Evolutionary conservation across 2,797 vertebrate species (phyloP).

Genomic region (Syngnathus acus): DNA sequence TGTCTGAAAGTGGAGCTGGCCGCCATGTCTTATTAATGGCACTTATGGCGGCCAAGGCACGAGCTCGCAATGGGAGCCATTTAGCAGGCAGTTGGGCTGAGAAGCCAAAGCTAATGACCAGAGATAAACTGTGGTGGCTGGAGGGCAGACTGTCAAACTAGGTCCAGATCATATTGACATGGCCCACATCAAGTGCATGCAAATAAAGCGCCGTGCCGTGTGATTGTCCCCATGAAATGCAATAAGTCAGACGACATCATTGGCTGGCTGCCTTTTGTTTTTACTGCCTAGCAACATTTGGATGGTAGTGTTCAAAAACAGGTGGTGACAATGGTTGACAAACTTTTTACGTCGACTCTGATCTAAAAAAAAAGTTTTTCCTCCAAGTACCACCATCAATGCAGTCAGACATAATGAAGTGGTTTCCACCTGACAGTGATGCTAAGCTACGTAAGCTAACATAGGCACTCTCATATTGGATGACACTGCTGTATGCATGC

Average conservation of each 20-base stretch:
- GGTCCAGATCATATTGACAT: slow-evolving; percentile 19
- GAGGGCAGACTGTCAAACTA: slow-evolving; percentile 33
- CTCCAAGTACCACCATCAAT: background rate
- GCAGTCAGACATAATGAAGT: too few relatives aligned
- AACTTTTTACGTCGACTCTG: background rate
- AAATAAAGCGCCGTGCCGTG: background rate
- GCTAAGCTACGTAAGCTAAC: too few relatives aligned
- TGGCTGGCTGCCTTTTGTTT: background rate
- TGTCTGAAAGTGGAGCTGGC: slow-evolving; percentile 61
- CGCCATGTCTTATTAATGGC: slow-evolving; percentile 71
- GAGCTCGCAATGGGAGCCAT: slow-evolving; percentile 56
- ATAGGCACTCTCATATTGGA: too few relatives aligned
- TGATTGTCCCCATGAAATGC: background rate
- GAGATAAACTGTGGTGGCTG: slow-evolving; percentile 40
- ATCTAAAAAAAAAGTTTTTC: background rate
- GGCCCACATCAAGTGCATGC: background rate
- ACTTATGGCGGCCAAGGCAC: slow-evolving; percentile 64
- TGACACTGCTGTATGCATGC: too few relatives aligned
- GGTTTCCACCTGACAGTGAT: too few relatives aligned
- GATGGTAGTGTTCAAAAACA: background rate
- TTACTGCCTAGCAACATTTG: background rate
- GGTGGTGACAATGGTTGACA: background rate
- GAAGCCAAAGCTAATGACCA: slow-evolving; percentile 34
- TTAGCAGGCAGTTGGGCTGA: slow-evolving; percentile 49
- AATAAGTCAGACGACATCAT: background rate